Evolutionary conservation across 2,113 vertebrate species (phyloP).

Genomic region (Neodon shergylaensis): DNA sequence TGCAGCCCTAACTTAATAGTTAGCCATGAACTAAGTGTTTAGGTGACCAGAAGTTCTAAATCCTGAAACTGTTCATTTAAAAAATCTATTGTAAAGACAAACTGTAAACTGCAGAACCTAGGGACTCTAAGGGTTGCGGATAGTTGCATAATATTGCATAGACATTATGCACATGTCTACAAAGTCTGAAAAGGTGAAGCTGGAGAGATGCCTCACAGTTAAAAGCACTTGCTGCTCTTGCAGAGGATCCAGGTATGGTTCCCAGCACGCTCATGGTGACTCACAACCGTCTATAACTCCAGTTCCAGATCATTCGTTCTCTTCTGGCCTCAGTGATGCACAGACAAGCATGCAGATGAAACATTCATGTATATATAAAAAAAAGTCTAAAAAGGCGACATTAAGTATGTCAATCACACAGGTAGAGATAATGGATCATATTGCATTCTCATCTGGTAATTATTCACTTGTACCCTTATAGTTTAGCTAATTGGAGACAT

Average conservation of each 20-base stretch:
- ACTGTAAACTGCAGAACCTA: not conserved
- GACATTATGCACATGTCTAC: not conserved
- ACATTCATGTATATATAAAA: not conserved
- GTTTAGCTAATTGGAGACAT: not conserved
- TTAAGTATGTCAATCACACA: not conserved
- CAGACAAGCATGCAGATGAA: not conserved
- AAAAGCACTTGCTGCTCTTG: not conserved
- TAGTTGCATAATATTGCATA: not conserved
- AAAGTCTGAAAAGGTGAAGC: not conserved
- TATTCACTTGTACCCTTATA: slow-evolving; percentile 1
- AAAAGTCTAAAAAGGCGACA: not conserved
- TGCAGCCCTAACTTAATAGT: not conserved
- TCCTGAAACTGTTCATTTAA: slow-evolving; percentile 12
- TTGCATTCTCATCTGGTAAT: not conserved
- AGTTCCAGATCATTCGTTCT: not conserved
- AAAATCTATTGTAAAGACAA: slow-evolving; percentile 36
- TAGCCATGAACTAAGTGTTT: not conserved
- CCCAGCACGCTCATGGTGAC: not conserved
- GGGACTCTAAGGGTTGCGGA: not conserved
- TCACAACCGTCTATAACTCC: not conserved
- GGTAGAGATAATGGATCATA: not conserved
- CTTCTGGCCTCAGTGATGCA: not conserved
- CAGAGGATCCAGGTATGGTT: not conserved
- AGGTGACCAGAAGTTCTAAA: slow-evolving; percentile 5
- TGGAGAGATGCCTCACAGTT: not conserved